Evolutionary conservation across 1,140 invertebrate genomes (phyloP).

Genomic region (Battus philenor): DNA sequence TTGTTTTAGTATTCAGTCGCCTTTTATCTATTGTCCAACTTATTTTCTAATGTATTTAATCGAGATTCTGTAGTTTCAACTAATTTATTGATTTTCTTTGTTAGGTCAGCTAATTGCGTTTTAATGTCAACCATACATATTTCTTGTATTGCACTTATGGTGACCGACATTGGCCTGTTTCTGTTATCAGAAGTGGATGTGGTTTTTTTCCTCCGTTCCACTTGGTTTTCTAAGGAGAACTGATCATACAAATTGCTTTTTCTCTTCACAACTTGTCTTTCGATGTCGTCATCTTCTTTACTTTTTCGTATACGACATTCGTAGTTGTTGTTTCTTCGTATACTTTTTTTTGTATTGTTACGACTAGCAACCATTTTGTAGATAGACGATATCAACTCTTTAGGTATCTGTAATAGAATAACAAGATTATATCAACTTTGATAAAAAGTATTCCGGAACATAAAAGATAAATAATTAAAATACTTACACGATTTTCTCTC

Average conservation of each 20-base stretch:
- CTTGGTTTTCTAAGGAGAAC: constrained; percentile 55
- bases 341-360: constrained; percentile 76
- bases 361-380: constrained; percentile 83
- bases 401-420: constrained; percentile 77
- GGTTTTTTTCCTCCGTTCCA: constrained; percentile 54
- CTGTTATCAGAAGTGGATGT: constrained; percentile 46
- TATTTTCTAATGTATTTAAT: constrained; percentile 49
- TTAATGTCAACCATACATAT: constrained; percentile 67
- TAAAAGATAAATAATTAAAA: too few relatives aligned
- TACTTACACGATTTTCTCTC: constrained; percentile 79
- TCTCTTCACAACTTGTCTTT: constrained; percentile 45
- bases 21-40: constrained; percentile 39
- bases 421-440: constrained; percentile 3
- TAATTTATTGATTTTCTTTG: constrained; percentile 59
- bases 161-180: constrained; percentile 51
- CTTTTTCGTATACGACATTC: constrained; percentile 53
- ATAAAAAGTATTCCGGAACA: too few relatives aligned
- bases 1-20: too few relatives aligned
- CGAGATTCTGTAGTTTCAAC: constrained; percentile 52
- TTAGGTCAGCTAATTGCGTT: constrained; percentile 55
- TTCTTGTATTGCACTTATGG: constrained; percentile 62
- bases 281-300: constrained; percentile 41
- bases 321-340: constrained; percentile 70
- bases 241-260: constrained; percentile 65
- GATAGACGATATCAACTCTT: constrained; percentile 82